These are phyloP conservation scores for Struthidea cinerea DNA, from an alignment of 2,113 vertebrate species.

Conservation along the genomic window DNA sequence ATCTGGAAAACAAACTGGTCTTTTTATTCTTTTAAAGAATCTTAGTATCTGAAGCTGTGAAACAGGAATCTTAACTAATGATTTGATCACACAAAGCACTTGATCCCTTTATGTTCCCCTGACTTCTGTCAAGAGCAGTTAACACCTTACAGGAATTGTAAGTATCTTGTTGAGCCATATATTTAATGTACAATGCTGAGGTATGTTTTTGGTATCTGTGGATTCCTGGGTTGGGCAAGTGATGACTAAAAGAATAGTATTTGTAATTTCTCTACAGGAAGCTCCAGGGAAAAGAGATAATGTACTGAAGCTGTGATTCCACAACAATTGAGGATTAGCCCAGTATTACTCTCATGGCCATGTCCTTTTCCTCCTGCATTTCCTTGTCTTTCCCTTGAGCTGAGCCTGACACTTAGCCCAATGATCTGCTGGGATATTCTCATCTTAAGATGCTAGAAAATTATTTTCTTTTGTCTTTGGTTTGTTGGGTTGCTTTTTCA, in stretches of 20 bases:
- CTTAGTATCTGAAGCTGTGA: neutral
- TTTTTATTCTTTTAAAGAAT: neutral
- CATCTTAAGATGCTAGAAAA: neutral
- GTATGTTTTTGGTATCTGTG: neutral
- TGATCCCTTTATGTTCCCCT: neutral
- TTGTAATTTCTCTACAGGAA: neutral
- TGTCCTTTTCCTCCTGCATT: neutral
- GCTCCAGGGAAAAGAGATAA: neutral
- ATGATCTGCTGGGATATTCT: neutral
- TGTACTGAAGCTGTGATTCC: neutral
- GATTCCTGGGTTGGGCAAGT: neutral
- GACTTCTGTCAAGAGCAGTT: neutral
- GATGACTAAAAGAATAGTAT: neutral
- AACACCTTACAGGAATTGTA: neutral
- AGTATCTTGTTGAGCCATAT: neutral
- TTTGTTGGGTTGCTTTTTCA: neutral
- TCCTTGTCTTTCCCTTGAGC: neutral
- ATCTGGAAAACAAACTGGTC: neutral
- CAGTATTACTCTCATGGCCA: neutral
- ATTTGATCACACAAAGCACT: neutral
- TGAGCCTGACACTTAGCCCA: neutral
- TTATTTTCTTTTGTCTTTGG: neutral
- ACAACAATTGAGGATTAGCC: neutral
- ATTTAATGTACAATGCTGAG: neutral
- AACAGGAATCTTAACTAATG: neutral